Percentiles rank a stretch among this genome's conserved stretches.
Evolutionary conservation across 2,888 invertebrate species (phyloP).

Genomic region (Glyphotaelius pellucidus): DNA sequence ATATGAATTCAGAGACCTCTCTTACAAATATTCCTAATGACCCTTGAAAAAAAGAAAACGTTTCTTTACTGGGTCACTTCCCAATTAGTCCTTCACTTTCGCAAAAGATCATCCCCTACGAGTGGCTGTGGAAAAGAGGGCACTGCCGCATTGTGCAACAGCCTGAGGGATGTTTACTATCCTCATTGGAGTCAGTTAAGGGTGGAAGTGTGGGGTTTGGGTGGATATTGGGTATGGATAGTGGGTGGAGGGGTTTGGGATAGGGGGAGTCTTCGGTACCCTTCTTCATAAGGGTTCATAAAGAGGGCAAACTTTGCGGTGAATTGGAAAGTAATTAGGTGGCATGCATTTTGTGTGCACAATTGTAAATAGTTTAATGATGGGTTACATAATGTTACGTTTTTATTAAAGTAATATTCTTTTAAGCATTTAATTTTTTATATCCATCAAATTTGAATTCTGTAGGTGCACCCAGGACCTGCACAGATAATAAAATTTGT

Average conservation of each 20-base stretch:
- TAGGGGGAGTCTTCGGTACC: background rate
- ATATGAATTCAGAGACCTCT: background rate
- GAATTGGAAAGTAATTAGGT: background rate
- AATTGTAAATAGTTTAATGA: background rate
- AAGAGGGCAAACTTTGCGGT: slow-evolving; percentile 12
- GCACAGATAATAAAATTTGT: too few species aligned
- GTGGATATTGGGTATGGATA: background rate
- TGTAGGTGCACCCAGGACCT: too few species aligned
- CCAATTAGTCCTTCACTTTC: slow-evolving; percentile 16
- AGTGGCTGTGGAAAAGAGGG: slow-evolving; percentile 5
- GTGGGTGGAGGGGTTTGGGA: too few species aligned
- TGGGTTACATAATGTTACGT: too few species aligned
- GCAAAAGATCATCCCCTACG: slow-evolving; percentile 33
- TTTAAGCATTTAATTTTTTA: too few species aligned
- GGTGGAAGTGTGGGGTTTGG: background rate
- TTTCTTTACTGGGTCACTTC: slow-evolving; percentile 37
- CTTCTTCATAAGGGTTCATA: background rate
- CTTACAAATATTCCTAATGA: background rate
- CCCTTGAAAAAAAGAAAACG: slow-evolving; percentile 20
- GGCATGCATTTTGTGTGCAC: background rate
- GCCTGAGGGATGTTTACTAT: slow-evolving; percentile 27
- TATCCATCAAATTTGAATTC: too few species aligned
- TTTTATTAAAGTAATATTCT: too few species aligned
- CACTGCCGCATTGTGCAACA: background rate
- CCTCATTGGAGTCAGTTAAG: slow-evolving; percentile 13